phyloP scores from a whole-genome alignment of 1,140 invertebrate species.

The Ridgeia piscesae region DNA sequence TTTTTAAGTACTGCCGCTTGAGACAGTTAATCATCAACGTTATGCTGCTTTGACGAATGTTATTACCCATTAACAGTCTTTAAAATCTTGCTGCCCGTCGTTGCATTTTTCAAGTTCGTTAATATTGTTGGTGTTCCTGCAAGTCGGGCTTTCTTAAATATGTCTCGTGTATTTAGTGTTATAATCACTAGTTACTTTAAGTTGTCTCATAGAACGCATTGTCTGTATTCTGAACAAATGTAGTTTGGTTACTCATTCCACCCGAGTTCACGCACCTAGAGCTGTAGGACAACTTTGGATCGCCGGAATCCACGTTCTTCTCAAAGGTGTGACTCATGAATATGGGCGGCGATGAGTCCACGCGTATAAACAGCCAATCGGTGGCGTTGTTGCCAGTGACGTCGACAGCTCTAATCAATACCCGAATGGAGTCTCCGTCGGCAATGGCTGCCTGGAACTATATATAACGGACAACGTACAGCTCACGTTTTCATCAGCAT shows the following conservation, averaged over 20 bases:
- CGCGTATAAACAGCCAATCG: not conserved
- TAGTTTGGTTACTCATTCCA: not conserved
- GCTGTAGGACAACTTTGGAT: not conserved
- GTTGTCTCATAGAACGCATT: too few species aligned
- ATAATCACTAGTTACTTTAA: too few species aligned
- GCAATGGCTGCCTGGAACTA: not conserved
- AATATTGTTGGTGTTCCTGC: too few species aligned
- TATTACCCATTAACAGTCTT: too few species aligned
- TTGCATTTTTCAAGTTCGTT: too few species aligned
- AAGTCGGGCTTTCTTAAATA: too few species aligned
- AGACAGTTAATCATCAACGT: too few species aligned
- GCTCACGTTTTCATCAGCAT: not conserved
- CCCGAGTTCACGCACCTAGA: not conserved
- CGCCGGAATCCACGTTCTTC: not conserved
- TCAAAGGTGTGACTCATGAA: not conserved
- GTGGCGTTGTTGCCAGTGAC: not conserved
- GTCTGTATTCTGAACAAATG: too few species aligned
- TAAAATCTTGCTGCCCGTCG: too few species aligned
- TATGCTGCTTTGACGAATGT: too few species aligned
- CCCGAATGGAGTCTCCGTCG: constrained; percentile 12
- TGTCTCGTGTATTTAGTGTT: too few species aligned
- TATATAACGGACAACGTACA: not conserved
- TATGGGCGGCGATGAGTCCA: not conserved
- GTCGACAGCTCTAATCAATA: constrained; percentile 7
- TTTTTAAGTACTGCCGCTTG: too few species aligned